phyloP scores from a whole-genome alignment of 2,888 invertebrate species.

The Nysson spinosus region DNA sequence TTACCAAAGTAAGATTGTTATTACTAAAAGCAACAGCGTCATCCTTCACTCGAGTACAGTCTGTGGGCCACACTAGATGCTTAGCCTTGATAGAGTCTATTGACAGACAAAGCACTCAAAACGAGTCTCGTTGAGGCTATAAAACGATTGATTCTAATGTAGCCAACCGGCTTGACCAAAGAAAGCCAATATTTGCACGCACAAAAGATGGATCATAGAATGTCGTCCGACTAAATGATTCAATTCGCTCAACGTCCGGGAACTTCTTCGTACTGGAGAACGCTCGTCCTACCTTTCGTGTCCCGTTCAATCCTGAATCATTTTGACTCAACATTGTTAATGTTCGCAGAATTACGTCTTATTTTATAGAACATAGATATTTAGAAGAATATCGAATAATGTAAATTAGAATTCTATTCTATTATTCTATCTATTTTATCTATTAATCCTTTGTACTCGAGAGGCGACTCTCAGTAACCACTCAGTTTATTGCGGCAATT shows the following conservation, averaged over 20 bases:
- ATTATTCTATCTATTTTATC: no score
- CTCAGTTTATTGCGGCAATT: no score
- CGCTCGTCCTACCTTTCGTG: constrained; percentile 7
- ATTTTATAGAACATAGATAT: no score
- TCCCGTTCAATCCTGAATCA: no score
- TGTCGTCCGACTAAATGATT: constrained; percentile 76
- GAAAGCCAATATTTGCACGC: constrained; percentile 75
- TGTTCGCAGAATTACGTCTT: no score
- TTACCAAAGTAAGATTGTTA: constrained; percentile 6
- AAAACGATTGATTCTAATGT: constrained; percentile 69
- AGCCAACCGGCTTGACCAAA: constrained; percentile 65
- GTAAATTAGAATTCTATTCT: no score
- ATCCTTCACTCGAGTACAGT: constrained; percentile 39
- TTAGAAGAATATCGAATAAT: no score
- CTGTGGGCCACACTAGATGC: constrained; percentile 72
- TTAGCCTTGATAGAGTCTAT: constrained; percentile 70
- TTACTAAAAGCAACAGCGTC: constrained; percentile 10
- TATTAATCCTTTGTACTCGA: no score
- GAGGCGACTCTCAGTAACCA: no score
- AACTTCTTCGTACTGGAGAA: constrained; percentile 45
- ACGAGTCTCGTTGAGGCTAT: constrained; percentile 69
- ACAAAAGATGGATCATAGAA: constrained; percentile 76
- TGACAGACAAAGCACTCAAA: constrained; percentile 71
- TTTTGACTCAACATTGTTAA: no score
- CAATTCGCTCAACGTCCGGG: constrained; percentile 75